A percentile compares a stretch with the other conserved stretches of the same genome.
These are phyloP conservation scores for Polydrusus pterygomalis DNA, from an alignment of 2,888 invertebrate genomes.

Conservation along the genomic window DNA sequence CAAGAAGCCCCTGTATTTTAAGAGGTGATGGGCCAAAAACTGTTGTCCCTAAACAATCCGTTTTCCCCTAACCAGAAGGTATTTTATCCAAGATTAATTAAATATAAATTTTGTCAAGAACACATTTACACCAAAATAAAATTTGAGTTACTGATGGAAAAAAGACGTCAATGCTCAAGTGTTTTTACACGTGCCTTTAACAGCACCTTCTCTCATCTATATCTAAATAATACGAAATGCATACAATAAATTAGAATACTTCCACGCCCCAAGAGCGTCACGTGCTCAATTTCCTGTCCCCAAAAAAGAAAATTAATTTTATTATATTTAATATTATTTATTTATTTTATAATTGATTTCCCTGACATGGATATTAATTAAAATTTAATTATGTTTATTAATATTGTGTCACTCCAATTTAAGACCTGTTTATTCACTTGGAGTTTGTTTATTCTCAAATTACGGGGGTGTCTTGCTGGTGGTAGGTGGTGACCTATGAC, in stretches of 20 bases:
- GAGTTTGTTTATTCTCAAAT: background rate
- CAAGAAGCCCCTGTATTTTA: no score
- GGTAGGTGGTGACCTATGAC: no score
- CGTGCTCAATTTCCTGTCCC: background rate
- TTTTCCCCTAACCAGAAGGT: no score
- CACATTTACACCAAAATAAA: background rate
- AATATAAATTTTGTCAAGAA: constrained; percentile 1
- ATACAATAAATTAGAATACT: constrained; percentile 11
- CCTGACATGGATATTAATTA: background rate
- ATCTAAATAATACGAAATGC: constrained; percentile 12
- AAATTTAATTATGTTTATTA: constrained; percentile 8
- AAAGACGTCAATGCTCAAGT: constrained; percentile 25
- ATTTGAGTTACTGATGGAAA: background rate
- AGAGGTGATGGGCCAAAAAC: no score
- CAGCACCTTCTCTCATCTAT: background rate
- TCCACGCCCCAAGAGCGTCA: background rate
- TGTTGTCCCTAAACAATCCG: no score
- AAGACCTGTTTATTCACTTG: background rate
- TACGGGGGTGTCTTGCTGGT: background rate
- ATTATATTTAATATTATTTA: background rate
- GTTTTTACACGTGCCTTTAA: background rate
- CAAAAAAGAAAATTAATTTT: constrained; percentile 11
- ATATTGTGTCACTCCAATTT: background rate
- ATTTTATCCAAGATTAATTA: no score
- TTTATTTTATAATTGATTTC: background rate